Conservation (phyloP, 35 echinoderm and acorn worm genomes). For the Lytechinus variegatus region DNA sequence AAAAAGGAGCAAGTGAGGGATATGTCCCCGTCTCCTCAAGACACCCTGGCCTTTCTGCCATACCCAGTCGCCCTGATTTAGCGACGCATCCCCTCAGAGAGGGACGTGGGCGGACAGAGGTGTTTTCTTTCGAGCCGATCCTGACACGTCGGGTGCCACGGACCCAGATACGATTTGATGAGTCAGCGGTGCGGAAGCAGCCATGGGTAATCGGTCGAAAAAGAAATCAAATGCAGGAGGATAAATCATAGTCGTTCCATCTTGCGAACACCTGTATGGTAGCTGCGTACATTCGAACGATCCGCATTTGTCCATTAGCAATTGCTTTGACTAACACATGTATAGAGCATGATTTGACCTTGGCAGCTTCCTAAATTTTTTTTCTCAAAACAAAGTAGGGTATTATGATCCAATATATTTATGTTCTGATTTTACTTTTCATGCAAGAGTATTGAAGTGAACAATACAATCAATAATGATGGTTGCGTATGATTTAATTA, state of each 20-base stretch:
- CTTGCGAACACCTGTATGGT: neutral
- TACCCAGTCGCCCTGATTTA: neutral
- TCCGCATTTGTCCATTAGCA: neutral
- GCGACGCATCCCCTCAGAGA: neutral
- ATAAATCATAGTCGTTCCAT: constrained; percentile 8
- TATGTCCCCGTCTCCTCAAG: neutral
- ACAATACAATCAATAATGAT: neutral
- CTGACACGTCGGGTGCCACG: neutral
- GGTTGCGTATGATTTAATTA: too few species aligned
- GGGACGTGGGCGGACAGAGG: neutral
- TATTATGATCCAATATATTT: neutral
- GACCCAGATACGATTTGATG: constrained; percentile 9
- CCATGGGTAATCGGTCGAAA: constrained; percentile 9
- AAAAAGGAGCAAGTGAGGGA: neutral
- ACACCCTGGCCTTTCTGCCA: neutral
- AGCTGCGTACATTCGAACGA: neutral
- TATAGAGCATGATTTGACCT: neutral
- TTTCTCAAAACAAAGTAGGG: neutral
- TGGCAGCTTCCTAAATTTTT: neutral
- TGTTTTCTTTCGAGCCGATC: neutral
- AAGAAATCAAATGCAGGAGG: neutral
- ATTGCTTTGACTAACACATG: neutral
- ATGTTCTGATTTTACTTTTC: neutral
- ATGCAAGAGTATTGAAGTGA: neutral
- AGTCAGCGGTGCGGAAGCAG: neutral